Percentiles rank a stretch among this genome's conserved stretches.
These are phyloP conservation scores for Drosophila algonquin DNA, from an alignment of 2,888 invertebrate genomes.

Conservation along the genomic window DNA sequence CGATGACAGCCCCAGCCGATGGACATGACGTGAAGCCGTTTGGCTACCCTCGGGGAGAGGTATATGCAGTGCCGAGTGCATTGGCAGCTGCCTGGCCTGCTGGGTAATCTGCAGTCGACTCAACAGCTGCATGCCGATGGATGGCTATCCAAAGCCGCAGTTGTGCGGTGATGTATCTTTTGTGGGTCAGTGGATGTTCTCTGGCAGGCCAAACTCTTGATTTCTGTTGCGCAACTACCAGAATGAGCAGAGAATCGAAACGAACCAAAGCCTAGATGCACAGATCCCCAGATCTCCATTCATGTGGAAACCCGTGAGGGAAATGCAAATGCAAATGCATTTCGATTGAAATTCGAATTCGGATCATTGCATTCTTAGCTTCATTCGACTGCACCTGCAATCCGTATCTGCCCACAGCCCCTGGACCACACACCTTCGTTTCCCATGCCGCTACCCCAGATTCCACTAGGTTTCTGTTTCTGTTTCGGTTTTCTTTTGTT, in stretches of 20 bases:
- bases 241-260: conserved; percentile 18
- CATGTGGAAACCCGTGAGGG: conserved; percentile 35
- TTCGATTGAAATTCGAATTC: conserved; percentile 40
- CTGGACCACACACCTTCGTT: conserved; percentile 33
- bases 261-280: neutral
- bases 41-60: neutral
- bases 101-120: neutral
- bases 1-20: conserved; percentile 29
- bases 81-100: neutral
- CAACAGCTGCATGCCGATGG: neutral
- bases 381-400: conserved; percentile 29
- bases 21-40: conserved; percentile 44
- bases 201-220: conserved; percentile 25
- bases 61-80: neutral
- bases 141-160: neutral
- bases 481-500: conserved; percentile 33
- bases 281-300: conserved; percentile 12
- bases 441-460: conserved; percentile 6
- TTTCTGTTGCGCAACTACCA: conserved; percentile 42
- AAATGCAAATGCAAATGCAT: conserved; percentile 30
- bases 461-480: conserved; percentile 19
- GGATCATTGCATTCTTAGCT: conserved; percentile 37
- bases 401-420: neutral
- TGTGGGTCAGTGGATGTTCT: conserved; percentile 43
- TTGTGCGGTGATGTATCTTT: conserved; percentile 22